Conservation (phyloP, 2,113 vertebrate genomes). For the Pteruthius melanotis region DNA sequence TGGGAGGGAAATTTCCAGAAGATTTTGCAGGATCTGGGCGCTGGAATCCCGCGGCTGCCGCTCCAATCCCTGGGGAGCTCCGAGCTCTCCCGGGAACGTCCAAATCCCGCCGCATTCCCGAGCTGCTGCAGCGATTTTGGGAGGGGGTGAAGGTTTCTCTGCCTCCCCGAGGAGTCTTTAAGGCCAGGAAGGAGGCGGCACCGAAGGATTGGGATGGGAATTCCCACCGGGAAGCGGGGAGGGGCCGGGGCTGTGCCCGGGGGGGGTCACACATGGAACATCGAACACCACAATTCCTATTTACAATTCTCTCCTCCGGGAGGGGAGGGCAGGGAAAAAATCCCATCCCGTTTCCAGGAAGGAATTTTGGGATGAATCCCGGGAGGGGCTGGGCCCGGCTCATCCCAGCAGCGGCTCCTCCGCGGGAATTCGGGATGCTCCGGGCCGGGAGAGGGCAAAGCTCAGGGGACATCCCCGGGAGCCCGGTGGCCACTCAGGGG, state of each 20-base stretch:
- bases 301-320: background rate
- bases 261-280: background rate
- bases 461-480: background rate
- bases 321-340: background rate
- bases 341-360: background rate
- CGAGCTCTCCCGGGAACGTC: accelerated
- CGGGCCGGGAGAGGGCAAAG: background rate
- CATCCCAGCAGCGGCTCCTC: background rate
- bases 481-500: too few relatives aligned
- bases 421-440: background rate
- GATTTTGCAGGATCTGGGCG: background rate
- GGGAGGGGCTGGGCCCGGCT: background rate
- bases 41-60: accelerated
- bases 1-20: background rate
- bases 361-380: background rate
- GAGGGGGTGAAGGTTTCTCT: background rate
- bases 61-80: accelerated
- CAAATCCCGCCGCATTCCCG: accelerated
- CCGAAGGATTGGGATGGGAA: accelerated
- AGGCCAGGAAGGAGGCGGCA: background rate
- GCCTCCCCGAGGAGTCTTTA: background rate
- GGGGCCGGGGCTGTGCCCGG: background rate
- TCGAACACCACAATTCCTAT: background rate
- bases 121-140: background rate
- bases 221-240: background rate